A percentile compares a stretch with the other conserved stretches of the same genome.
phyloP scores from a whole-genome alignment of 2,797 vertebrate genomes.

The Salarias fasciatus region DNA sequence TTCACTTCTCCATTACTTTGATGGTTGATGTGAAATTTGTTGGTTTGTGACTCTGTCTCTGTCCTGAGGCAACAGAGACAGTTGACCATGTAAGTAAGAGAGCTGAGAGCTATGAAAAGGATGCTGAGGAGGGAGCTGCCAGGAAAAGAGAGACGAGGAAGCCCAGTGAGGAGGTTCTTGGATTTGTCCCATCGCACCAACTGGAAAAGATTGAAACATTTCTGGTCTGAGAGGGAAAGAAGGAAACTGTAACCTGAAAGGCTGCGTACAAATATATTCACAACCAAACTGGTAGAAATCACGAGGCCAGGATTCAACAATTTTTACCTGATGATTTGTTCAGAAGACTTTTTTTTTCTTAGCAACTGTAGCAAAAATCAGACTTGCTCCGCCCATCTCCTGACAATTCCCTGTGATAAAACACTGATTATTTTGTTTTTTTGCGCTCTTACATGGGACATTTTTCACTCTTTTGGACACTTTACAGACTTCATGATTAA shows the following conservation, averaged over 20 bases:
- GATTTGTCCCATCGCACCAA: constrained; percentile 22
- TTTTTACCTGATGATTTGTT: neutral
- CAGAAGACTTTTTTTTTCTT: neutral
- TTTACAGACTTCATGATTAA: constrained; percentile 22
- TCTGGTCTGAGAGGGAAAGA: neutral
- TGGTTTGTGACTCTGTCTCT: too few species aligned
- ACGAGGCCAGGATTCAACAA: too few species aligned
- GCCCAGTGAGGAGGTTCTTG: too few species aligned
- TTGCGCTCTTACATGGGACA: neutral
- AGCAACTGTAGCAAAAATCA: neutral
- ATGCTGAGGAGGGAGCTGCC: too few species aligned
- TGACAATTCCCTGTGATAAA: constrained; percentile 1
- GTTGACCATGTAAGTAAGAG: too few species aligned
- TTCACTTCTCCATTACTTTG: too few species aligned
- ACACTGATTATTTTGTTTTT: neutral
- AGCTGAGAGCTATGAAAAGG: too few species aligned
- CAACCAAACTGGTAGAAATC: too few species aligned
- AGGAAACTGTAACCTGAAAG: constrained; percentile 4
- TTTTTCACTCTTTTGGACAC: constrained; percentile 12
- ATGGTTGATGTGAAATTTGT: too few species aligned
- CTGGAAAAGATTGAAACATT: constrained; percentile 14
- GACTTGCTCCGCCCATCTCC: neutral
- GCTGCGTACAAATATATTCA: neutral
- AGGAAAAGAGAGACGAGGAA: too few species aligned
- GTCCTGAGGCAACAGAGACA: too few species aligned